These are phyloP conservation scores for Paracanthobrama guichenoti DNA, from an alignment of 2,113 vertebrate species.

Conservation along the genomic window DNA sequence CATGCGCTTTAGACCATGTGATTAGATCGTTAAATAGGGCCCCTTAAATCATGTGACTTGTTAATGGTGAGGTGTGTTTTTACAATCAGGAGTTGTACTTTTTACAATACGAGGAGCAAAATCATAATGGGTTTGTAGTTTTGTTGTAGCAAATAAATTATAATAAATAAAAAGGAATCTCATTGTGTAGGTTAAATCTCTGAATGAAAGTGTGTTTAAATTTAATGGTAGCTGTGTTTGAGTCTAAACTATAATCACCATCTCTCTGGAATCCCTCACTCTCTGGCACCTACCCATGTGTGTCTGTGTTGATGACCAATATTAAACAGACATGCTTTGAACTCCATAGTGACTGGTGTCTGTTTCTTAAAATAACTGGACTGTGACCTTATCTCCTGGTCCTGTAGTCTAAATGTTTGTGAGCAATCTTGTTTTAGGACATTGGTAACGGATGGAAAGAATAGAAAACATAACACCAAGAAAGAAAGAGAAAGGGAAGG, in stretches of 20 bases:
- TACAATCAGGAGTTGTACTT: no score
- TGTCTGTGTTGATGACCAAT: slow-evolving; percentile 32
- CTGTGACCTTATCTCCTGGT: slow-evolving; percentile 54
- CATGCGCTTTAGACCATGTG: no score
- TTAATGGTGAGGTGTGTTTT: no score
- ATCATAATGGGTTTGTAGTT: background rate
- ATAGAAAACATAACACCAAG: slow-evolving; percentile 14
- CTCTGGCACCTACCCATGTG: background rate
- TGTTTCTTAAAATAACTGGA: slow-evolving; percentile 56
- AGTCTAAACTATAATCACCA: background rate
- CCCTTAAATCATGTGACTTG: no score
- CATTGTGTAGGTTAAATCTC: background rate
- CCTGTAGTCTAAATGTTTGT: slow-evolving; percentile 73
- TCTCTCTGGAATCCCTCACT: slow-evolving; percentile 6
- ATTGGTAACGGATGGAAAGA: slow-evolving; percentile 55
- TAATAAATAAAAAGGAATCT: background rate
- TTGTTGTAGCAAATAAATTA: background rate
- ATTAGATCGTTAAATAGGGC: no score
- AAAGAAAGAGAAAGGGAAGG: background rate
- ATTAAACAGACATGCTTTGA: slow-evolving; percentile 45
- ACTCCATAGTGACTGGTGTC: slow-evolving; percentile 27
- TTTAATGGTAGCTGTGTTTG: background rate
- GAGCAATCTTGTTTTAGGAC: slow-evolving; percentile 57
- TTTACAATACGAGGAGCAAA: background rate
- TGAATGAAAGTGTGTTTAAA: background rate